These are phyloP conservation scores for Habrosyne pyritoides DNA, from an alignment of 2,888 invertebrate species.

Conservation along the genomic window DNA sequence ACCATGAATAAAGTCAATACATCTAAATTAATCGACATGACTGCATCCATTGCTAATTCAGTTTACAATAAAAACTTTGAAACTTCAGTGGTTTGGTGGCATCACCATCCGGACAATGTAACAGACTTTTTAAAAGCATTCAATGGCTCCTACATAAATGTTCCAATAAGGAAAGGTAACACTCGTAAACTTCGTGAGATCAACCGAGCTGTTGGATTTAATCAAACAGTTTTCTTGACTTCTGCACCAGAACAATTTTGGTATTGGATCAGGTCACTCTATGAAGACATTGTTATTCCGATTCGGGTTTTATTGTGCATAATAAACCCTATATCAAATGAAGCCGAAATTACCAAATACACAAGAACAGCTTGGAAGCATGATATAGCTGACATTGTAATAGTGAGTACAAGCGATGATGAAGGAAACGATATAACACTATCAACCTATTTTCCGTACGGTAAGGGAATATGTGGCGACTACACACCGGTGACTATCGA, in stretches of 20 bases:
- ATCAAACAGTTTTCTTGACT: constrained; percentile 54
- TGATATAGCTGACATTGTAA: constrained; percentile 52
- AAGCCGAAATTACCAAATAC: constrained; percentile 25
- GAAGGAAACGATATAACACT: constrained; percentile 28
- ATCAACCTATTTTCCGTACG: constrained; percentile 55
- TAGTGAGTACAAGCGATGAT: constrained; percentile 34
- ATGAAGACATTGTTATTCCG: constrained; percentile 33
- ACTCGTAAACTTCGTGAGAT: constrained; percentile 19
- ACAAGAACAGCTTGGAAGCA: constrained; percentile 50
- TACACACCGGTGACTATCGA: constrained; percentile 37
- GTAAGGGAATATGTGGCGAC: constrained; percentile 44
- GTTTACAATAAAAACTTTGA: constrained; percentile 34
- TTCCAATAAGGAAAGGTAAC: constrained; percentile 25
- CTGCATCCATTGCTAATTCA: constrained; percentile 40
- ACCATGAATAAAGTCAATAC: constrained; percentile 15
- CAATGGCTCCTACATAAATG: constrained; percentile 37
- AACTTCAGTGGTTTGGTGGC: constrained; percentile 48
- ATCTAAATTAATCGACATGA: constrained; percentile 34
- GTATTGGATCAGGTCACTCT: constrained; percentile 36
- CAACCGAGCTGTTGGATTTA: constrained; percentile 31
- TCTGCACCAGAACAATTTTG: constrained; percentile 38
- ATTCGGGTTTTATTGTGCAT: constrained; percentile 49
- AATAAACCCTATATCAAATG: constrained; percentile 20
- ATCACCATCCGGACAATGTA: constrained; percentile 26
- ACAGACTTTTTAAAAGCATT: constrained; percentile 40